Evolutionary conservation across 2,888 invertebrate genomes (phyloP).

Genomic region (Athalia cordata): DNA sequence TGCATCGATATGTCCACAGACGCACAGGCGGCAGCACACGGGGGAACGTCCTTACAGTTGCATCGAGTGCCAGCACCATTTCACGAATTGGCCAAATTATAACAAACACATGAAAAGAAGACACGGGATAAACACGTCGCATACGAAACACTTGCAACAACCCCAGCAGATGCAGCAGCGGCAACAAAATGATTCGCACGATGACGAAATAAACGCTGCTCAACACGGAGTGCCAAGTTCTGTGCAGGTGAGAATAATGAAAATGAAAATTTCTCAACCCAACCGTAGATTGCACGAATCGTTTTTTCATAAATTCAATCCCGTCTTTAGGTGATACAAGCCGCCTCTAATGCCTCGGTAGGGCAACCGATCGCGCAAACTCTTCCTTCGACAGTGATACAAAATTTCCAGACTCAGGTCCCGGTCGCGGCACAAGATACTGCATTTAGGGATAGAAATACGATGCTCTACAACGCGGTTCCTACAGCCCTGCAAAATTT

Average conservation of each 20-base stretch:
- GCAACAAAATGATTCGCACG: constrained; percentile 50
- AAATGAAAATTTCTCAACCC: background rate
- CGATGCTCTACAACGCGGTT: constrained; percentile 66
- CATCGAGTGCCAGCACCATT: constrained; percentile 82
- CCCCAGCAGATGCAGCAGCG: constrained; percentile 58
- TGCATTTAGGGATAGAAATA: constrained; percentile 64
- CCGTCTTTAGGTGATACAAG: constrained; percentile 63
- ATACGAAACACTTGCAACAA: constrained; percentile 67
- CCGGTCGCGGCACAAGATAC: constrained; percentile 44
- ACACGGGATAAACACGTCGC: constrained; percentile 79
- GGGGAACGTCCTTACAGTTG: constrained; percentile 84
- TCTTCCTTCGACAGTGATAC: constrained; percentile 63
- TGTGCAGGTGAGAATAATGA: constrained; percentile 21
- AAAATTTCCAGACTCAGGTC: constrained; percentile 63
- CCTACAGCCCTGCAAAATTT: constrained; percentile 65
- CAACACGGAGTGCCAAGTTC: constrained; percentile 25
- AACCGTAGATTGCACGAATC: background rate
- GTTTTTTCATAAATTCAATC: background rate
- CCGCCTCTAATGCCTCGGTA: constrained; percentile 62
- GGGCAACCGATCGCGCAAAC: constrained; percentile 69
- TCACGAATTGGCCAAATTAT: constrained; percentile 89
- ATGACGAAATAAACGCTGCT: constrained; percentile 13
- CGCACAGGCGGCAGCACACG: constrained; percentile 83
- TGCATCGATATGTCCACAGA: constrained; percentile 65
- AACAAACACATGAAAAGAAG: constrained; percentile 88